Conservation (phyloP, 2,888 invertebrate genomes). For the Lithodes maja region DNA sequence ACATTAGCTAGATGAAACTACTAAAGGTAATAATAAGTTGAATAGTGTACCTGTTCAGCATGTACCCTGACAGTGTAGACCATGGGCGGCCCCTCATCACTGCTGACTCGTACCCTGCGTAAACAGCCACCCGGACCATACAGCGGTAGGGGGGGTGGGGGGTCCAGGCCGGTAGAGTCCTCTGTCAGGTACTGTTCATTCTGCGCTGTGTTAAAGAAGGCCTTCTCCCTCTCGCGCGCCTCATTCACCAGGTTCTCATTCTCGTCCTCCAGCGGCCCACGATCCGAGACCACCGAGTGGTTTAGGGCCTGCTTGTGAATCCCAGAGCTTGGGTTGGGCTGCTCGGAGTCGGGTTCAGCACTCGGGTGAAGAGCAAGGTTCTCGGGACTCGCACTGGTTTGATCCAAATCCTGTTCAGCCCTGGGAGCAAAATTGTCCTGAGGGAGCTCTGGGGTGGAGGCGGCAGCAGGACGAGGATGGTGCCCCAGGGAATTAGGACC, state of each 20-base stretch:
- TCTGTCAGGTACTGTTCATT: constrained; percentile 64
- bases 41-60: constrained; percentile 33
- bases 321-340: background rate
- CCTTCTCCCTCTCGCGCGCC: constrained; percentile 64
- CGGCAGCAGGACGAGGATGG: background rate
- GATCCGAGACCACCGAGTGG: constrained; percentile 22
- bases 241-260: constrained; percentile 69
- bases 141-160: constrained; percentile 63
- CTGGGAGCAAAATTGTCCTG: background rate
- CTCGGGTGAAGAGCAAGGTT: background rate
- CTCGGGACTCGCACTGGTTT: background rate
- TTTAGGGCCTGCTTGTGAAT: constrained; percentile 5
- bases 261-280: constrained; percentile 62
- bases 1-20: no score
- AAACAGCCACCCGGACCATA: constrained; percentile 46
- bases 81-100: constrained; percentile 67
- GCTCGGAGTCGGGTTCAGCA: no score
- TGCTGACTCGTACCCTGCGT: constrained; percentile 37
- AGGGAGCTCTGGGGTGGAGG: constrained; percentile 14
- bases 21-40: no score
- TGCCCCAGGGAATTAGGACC: background rate
- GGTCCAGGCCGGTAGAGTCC: constrained; percentile 67
- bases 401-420: background rate
- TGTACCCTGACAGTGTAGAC: constrained; percentile 62
- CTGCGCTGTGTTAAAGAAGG: constrained; percentile 64